phyloP scores from a whole-genome alignment of 2,113 vertebrate species.

The Felis chaus region DNA sequence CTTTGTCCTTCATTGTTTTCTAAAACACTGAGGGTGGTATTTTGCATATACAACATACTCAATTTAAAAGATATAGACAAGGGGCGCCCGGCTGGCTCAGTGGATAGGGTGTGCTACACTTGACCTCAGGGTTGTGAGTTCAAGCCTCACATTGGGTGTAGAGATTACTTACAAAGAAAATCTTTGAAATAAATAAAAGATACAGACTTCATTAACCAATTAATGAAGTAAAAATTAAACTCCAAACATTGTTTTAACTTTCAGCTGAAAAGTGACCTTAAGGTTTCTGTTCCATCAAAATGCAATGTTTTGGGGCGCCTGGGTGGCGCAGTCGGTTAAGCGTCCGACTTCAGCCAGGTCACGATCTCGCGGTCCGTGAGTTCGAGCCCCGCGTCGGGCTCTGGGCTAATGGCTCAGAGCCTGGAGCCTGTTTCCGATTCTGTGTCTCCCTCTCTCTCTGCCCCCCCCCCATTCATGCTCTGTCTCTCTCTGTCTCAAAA shows the following conservation, averaged over 20 bases:
- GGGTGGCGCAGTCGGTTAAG: no score
- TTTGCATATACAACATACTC: not conserved
- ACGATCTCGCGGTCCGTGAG: no score
- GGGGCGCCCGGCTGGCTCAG: not conserved
- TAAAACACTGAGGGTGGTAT: not conserved
- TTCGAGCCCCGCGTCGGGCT: no score
- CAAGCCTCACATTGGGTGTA: not conserved
- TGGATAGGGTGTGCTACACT: not conserved
- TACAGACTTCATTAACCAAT: not conserved
- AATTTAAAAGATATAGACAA: not conserved
- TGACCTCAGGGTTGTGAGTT: not conserved
- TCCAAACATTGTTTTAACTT: not conserved
- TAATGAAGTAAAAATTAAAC: conserved; percentile 5
- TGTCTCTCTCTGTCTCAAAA: no score
- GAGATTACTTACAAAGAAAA: not conserved
- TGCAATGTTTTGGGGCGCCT: not conserved
- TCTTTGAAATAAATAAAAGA: not conserved
- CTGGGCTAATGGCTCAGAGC: no score
- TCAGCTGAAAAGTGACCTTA: not conserved
- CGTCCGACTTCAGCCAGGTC: no score
- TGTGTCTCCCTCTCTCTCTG: no score
- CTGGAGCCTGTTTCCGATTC: no score
- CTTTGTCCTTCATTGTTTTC: not conserved
- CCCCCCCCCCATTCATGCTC: no score
- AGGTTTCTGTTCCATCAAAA: not conserved